These are phyloP conservation scores for Sesamia inferens DNA, from an alignment of 2,888 invertebrate genomes.

Conservation along the genomic window DNA sequence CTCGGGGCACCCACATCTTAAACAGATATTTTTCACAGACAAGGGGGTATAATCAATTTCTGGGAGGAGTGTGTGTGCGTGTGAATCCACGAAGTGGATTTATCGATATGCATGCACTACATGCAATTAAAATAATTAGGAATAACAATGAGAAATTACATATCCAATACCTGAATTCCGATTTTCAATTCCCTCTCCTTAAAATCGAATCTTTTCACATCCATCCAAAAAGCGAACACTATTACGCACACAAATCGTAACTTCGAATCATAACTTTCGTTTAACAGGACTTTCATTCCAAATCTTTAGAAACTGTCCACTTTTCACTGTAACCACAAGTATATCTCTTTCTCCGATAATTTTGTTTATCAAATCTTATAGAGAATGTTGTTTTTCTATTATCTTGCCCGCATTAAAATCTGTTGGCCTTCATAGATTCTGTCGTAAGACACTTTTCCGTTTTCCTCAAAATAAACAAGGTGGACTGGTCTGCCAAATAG, in stretches of 20 bases:
- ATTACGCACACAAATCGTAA: conserved; percentile 59
- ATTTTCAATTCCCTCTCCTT: conserved; percentile 32
- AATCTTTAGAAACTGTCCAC: conserved; percentile 15
- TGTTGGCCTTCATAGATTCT: conserved; percentile 36
- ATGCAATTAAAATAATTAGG: neutral
- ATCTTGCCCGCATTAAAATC: conserved; percentile 20
- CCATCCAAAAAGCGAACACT: conserved; percentile 63
- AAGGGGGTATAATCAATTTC: too few relatives aligned
- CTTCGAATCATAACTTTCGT: conserved; percentile 49
- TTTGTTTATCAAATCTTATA: conserved; percentile 10
- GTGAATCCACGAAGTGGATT: too few relatives aligned
- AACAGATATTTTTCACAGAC: too few relatives aligned
- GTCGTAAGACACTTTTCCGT: conserved; percentile 39
- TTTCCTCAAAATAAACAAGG: conserved; percentile 60
- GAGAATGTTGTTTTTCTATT: conserved; percentile 25
- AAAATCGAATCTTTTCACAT: conserved; percentile 51
- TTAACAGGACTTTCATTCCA: conserved; percentile 57
- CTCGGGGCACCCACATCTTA: too few relatives aligned
- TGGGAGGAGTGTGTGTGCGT: too few relatives aligned
- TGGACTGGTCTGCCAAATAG: conserved; percentile 54
- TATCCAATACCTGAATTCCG: conserved; percentile 45
- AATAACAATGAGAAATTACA: neutral
- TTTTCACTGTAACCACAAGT: conserved; percentile 15
- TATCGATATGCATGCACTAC: neutral
- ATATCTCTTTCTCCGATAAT: neutral